Evolutionary conservation across 2,797 vertebrate species (phyloP).

Genomic region (Zenarchopterus dispar): DNA sequence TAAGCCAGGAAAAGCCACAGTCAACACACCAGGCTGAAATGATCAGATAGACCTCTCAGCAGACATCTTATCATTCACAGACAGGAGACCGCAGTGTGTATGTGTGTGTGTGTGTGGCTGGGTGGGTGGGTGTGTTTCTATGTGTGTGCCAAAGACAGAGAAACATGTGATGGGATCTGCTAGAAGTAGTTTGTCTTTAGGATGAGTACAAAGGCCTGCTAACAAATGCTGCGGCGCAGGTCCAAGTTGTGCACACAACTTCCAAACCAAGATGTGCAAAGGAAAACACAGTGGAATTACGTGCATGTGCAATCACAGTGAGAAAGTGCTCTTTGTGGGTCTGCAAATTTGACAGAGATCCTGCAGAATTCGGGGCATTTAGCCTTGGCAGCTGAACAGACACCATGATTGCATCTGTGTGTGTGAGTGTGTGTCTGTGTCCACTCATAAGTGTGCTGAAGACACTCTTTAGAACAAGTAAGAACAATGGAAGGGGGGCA

Average conservation of each 20-base stretch:
- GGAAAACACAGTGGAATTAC: background rate
- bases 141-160: conserved; percentile 14
- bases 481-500: conserved; percentile 14
- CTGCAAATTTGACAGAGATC: conserved; percentile 75
- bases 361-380: conserved; percentile 67
- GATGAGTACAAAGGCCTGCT: conserved; percentile 71
- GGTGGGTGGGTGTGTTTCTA: conserved; percentile 22
- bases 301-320: conserved; percentile 24
- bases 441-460: conserved; percentile 14
- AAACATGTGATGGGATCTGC: conserved; percentile 58
- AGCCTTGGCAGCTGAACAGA: conserved; percentile 77
- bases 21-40: conserved; percentile 69
- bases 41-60: conserved; percentile 70
- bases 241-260: conserved; percentile 28
- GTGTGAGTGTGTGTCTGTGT: conserved; percentile 6
- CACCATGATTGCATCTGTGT: conserved; percentile 62
- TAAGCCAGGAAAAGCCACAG: conserved; percentile 49
- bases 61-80: conserved; percentile 73
- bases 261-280: conserved; percentile 1
- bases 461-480: conserved; percentile 54
- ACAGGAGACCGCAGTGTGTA: conserved; percentile 33
- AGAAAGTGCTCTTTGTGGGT: conserved; percentile 48
- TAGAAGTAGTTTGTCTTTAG: conserved; percentile 71
- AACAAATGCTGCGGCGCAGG: conserved; percentile 64
- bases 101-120: conserved; percentile 21